Evolutionary conservation across 2,797 vertebrate species (phyloP).

Genomic region (Falco cherrug): DNA sequence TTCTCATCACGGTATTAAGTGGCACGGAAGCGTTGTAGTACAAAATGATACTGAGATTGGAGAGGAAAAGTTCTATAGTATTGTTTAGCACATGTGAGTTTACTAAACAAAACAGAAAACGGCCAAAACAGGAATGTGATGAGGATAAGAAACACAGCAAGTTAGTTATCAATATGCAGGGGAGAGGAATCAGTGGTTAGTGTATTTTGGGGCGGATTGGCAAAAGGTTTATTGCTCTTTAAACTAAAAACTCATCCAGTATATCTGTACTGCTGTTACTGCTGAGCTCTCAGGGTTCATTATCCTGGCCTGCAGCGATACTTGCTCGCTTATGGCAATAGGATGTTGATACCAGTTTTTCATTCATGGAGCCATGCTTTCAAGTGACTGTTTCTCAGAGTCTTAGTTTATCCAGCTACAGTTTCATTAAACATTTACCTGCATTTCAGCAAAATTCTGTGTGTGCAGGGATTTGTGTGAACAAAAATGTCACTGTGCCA

Average conservation of each 20-base stretch:
- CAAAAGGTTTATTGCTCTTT: background rate
- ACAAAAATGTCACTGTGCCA: background rate
- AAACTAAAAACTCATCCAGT: background rate
- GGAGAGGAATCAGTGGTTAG: background rate
- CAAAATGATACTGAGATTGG: background rate
- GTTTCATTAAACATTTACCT: background rate
- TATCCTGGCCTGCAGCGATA: background rate
- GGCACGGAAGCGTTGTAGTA: background rate
- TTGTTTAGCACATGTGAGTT: background rate
- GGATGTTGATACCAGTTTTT: background rate
- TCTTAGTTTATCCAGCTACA: background rate
- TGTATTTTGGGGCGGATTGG: background rate
- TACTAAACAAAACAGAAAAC: background rate
- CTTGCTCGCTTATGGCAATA: rapidly evolving
- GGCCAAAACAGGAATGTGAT: background rate
- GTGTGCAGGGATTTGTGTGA: background rate
- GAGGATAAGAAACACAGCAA: background rate
- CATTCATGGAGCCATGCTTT: background rate
- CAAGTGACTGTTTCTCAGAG: background rate
- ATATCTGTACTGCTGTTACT: rapidly evolving
- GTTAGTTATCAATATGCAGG: background rate
- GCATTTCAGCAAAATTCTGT: background rate
- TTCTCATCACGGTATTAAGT: constrained; percentile 13
- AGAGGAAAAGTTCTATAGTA: background rate
- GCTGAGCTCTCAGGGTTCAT: background rate